Conservation (phyloP, 92 coral and sea anemone genomes). For the Zoanthus sansibaricus region DNA sequence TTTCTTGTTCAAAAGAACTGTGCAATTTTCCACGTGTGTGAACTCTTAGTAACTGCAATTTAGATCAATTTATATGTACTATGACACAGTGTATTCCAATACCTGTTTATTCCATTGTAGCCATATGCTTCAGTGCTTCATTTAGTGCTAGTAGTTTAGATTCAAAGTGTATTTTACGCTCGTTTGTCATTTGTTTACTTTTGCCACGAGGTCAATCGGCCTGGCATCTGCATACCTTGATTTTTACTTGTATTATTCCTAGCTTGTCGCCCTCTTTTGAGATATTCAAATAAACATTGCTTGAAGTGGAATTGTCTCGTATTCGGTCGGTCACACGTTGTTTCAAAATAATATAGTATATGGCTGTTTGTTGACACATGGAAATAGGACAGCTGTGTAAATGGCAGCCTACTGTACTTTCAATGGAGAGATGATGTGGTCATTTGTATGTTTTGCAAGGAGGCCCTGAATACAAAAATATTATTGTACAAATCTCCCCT, state of each 20-base stretch:
- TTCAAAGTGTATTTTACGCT: slow-evolving; percentile 36
- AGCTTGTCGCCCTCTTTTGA: slow-evolving; percentile 30
- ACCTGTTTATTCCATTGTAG: slow-evolving; percentile 33
- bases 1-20: slow-evolving; percentile 34
- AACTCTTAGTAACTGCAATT: slow-evolving; percentile 33
- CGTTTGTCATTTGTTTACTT: slow-evolving; percentile 35
- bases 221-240: slow-evolving; percentile 22
- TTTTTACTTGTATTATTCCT: slow-evolving; percentile 27
- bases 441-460: no score
- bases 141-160: slow-evolving; percentile 20
- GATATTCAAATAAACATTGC: slow-evolving; percentile 15
- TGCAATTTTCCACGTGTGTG: slow-evolving; percentile 27
- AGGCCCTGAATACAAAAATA: no score
- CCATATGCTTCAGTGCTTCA: slow-evolving; percentile 36
- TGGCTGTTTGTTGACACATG: no score
- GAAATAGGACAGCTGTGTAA: no score
- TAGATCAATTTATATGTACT: slow-evolving; percentile 36
- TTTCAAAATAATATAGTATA: no score
- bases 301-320: slow-evolving; percentile 12
- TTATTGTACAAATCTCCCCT: no score
- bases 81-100: slow-evolving; percentile 30
- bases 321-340: slow-evolving; percentile 10
- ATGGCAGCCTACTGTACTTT: no score
- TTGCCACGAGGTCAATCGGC: slow-evolving; percentile 37
- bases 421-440: no score